Percentiles rank a stretch among this genome's conserved stretches.
These are phyloP conservation scores for Seladonia tumulorum DNA, from an alignment of 2,888 invertebrate species.

Conservation along the genomic window DNA sequence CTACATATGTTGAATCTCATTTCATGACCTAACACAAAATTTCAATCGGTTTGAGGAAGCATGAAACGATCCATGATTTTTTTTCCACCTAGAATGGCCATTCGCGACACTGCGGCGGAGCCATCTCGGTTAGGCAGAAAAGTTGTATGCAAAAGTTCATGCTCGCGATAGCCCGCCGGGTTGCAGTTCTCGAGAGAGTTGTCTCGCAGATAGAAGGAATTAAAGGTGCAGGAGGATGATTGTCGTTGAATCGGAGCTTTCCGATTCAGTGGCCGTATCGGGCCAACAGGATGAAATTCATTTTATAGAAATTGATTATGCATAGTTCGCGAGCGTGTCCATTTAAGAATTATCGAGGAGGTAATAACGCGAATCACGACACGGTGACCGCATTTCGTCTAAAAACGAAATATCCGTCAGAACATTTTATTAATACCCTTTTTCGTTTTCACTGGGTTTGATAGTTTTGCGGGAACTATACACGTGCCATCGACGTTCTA, in stretches of 20 bases:
- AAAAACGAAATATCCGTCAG: background rate
- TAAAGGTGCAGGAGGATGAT: slow-evolving; percentile 32
- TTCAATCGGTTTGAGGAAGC: no score
- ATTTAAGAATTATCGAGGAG: background rate
- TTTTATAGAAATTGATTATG: background rate
- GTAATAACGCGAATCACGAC: background rate
- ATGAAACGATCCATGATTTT: no score
- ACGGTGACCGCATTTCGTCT: background rate
- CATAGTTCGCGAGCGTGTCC: background rate
- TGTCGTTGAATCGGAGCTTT: slow-evolving; percentile 42
- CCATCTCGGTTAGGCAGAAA: slow-evolving; percentile 29
- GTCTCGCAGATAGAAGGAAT: slow-evolving; percentile 41
- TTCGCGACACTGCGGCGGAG: background rate
- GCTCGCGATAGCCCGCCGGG: slow-evolving; percentile 61
- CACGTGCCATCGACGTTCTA: background rate
- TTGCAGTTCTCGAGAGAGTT: slow-evolving; percentile 44
- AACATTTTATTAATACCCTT: background rate
- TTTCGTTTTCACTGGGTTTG: background rate
- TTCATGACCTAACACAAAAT: no score
- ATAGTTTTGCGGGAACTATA: background rate
- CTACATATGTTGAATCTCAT: no score
- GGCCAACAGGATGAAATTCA: slow-evolving; percentile 16
- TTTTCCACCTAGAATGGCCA: no score
- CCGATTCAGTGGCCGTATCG: slow-evolving; percentile 15
- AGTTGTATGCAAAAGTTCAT: slow-evolving; percentile 59